Evolutionary conservation across 1,140 invertebrate genomes (phyloP).

Genomic region (Proales similis): DNA sequence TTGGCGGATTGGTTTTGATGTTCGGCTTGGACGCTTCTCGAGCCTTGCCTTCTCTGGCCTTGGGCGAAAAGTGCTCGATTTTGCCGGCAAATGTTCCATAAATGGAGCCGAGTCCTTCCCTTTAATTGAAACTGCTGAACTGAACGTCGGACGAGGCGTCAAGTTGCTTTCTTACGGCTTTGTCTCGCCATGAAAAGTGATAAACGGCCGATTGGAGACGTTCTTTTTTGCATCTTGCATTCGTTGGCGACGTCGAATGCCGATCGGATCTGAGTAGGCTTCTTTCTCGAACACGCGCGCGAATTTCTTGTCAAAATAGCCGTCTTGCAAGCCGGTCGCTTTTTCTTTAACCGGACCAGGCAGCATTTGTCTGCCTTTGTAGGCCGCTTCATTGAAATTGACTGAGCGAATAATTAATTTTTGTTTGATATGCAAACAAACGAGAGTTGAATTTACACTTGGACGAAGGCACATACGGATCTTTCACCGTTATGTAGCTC

Average conservation of each 20-base stretch:
- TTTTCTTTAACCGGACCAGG: conserved; percentile 46
- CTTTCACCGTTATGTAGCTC: conserved; percentile 50
- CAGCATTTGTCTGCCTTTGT: conserved; percentile 51
- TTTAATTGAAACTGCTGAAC: conserved; percentile 41
- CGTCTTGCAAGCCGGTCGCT: conserved; percentile 45
- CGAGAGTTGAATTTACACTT: conserved; percentile 38
- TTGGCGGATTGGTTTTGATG: conserved; percentile 50
- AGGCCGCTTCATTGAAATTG: conserved; percentile 48
- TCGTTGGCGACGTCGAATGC: conserved; percentile 44
- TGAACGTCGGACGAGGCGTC: neutral
- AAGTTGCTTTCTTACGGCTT: conserved; percentile 43
- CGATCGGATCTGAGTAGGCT: conserved; percentile 50
- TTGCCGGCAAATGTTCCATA: conserved; percentile 50
- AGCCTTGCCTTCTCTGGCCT: conserved; percentile 39
- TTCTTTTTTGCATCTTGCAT: conserved; percentile 48
- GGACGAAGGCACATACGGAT: conserved; percentile 43
- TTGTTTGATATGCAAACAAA: neutral
- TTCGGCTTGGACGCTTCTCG: conserved; percentile 45
- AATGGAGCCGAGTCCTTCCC: conserved; percentile 46
- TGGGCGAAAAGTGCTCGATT: conserved; percentile 46
- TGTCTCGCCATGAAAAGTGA: conserved; percentile 50
- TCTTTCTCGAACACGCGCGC: conserved; percentile 49
- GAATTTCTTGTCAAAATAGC: conserved; percentile 51
- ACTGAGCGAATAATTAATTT: conserved; percentile 1
- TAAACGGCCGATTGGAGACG: conserved; percentile 47